Evolutionary conservation across 2,113 vertebrate species (phyloP), one percentile per base, ranked within the genome.

Genomic region (Shinisaurus crocodilurus): DNA sequence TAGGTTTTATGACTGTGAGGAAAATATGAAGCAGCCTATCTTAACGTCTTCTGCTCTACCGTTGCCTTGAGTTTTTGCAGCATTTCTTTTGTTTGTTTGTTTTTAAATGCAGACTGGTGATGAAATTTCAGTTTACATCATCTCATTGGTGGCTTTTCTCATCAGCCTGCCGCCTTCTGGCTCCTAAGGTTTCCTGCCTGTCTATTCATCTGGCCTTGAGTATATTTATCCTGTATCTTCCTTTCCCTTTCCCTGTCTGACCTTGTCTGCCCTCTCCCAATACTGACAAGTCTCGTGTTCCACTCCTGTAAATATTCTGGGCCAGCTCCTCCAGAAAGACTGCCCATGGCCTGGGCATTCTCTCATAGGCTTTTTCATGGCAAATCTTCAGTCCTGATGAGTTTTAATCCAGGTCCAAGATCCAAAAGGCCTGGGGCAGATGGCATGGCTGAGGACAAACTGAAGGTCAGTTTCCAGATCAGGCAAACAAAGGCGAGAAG

Each of bases 1-100:
- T 88, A 67, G 85, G 74, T 95, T 93, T 94, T 94, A 34, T 94
- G 82, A 86, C 60, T 70, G 67, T 92, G 43, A 43, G 92, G 92
- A 92, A 91, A 89, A 83, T 76, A 83, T 5, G 75, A 74, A 43
- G 45, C 54, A 63, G 15, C 40, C 23, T 34, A 1, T 8, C 48
- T 80, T 72, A 34, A 81, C 74, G n/a, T n/a, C 45, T 9, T 88
- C 3, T 88, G 7, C 32, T 48, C n/a, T 82, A 20, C 32, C 25
- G 27, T 12, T 92, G 15, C 37, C 40, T 57, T 83, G 12, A 32
- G 16, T 32, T 88, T 32, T 63, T 75, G 29, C 76, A 65, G 13
- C 29, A 34, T 79, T 79, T 15, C 67, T 45, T 54, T 54, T 54
- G 6, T n/a, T 57, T 25, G 4, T 82, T 60, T n/a, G 16, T 60